Base-by-base conservation (phyloP, 2,797 vertebrate genomes). In the Diglossa cyanea region DNA sequence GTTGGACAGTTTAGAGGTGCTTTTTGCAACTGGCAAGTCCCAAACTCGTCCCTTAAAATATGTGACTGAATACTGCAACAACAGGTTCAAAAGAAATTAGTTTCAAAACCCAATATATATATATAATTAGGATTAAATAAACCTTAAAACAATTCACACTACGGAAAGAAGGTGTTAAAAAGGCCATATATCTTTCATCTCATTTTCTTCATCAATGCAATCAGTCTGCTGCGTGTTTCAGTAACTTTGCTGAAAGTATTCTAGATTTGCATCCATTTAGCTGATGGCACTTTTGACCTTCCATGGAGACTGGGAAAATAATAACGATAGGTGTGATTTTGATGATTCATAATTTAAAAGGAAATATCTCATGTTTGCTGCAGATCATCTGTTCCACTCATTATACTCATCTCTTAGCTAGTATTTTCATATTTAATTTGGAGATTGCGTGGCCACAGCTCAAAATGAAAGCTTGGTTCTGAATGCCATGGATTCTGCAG, bases 371-470 rank as follows among this genome's bases (percentile, higher is more conserved):
- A 68, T 80, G 88, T 96, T 97, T 96, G 94, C 94, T 94, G 94
- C 94, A 85, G 95, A 97, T 97, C 97, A 97, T 97, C 97, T 97
- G 95, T 96, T 96, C 94, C 90, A 92, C 95, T 96, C 96, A 94
- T 97, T 97, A 97, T 90, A 94, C 83, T 96, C 82, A 55, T 86
- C 96, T 95, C 86, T 94, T 95, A 94, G 82, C 95, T 93, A 90
- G 96, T 77, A 94, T 94, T 96, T 96, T 97, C 20, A 11, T 93
- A 90, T 95, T 97, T 97, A 96, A 96, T 97, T 97, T 96, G 93
- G 95, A 95, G 94, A 97, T 95, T 94, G 90, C 80, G 88, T 89
- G 95, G 95, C 96, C 94, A 88, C 72, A 62, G 87, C 96, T 94
- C 91, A 96, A 96, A 95, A 92, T 78, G 92, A 94, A 93, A 89